Evolutionary conservation across 2,113 vertebrate species (phyloP).

Genomic region (Brienomyrus longianalis): DNA sequence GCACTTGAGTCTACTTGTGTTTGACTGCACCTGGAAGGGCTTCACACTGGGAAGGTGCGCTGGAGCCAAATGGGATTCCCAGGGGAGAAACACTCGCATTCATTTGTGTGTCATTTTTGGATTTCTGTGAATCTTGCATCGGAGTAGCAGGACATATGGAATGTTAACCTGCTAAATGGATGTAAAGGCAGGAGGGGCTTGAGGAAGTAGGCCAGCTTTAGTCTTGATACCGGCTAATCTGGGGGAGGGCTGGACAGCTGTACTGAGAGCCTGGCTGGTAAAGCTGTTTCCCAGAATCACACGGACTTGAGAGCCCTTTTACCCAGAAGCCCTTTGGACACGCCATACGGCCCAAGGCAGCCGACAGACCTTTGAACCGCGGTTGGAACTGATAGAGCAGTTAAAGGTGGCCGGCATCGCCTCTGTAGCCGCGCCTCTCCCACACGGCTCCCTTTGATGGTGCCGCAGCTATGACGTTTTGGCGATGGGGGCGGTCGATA

Average conservation of each 20-base stretch:
- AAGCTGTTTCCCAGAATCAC: not conserved
- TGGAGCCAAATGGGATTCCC: not conserved
- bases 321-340: constrained; percentile 2
- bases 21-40: not conserved
- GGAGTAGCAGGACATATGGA: not conserved
- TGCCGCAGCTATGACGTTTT: not conserved
- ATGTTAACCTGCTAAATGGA: constrained; percentile 3
- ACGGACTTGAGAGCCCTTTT: not conserved
- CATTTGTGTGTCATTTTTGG: not conserved
- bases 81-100: not conserved
- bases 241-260: constrained; percentile 1
- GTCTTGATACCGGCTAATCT: constrained; percentile 10
- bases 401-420: constrained; percentile 34
- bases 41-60: not conserved
- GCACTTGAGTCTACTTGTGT: not conserved
- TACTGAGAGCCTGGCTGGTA: not conserved
- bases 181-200: not conserved
- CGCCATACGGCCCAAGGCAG: constrained; percentile 10
- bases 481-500: not conserved
- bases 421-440: constrained; percentile 31
- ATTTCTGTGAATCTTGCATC: not conserved
- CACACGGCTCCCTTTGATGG: constrained; percentile 3
- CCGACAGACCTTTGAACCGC: constrained; percentile 42
- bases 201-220: not conserved
- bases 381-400: constrained; percentile 41